phyloP scores from a whole-genome alignment of 2,888 invertebrate species.

The Drosophila fungiperda region DNA sequence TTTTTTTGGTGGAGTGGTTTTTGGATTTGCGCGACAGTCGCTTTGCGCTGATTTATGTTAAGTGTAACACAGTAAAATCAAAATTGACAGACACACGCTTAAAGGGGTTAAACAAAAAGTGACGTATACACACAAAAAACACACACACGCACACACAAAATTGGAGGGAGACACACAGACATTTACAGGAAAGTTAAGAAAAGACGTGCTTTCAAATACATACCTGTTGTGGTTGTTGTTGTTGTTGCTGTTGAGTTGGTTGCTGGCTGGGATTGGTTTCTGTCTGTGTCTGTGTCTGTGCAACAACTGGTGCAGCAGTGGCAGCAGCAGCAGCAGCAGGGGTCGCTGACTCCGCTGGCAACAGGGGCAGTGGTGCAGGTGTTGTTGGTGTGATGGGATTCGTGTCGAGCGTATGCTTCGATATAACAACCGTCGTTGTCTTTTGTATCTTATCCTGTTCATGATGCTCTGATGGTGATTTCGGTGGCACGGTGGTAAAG shows the following conservation, averaged over 20 bases:
- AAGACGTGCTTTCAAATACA: constrained; percentile 68
- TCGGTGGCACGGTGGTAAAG: constrained; percentile 87
- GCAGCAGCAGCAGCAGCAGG: constrained; percentile 31
- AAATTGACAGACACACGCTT: constrained; percentile 48
- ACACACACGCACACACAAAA: constrained; percentile 8
- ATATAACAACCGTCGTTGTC: constrained; percentile 97
- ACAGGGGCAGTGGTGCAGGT: constrained; percentile 63
- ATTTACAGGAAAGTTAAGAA: constrained; percentile 37
- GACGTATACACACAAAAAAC: constrained; percentile 8
- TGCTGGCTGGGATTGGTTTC: constrained; percentile 25
- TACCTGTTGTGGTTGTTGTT: constrained; percentile 75
- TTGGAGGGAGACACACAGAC: constrained; percentile 29
- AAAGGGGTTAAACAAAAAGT: constrained; percentile 35
- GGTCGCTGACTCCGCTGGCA: constrained; percentile 47
- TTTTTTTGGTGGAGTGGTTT: constrained; percentile 11
- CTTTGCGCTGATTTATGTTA: constrained; percentile 36
- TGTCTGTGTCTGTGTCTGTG: constrained; percentile 54
- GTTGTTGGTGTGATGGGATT: constrained; percentile 82
- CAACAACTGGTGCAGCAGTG: constrained; percentile 46
- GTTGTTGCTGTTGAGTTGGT: constrained; percentile 30
- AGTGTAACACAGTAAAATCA: constrained; percentile 43
- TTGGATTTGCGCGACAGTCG: constrained; percentile 38
- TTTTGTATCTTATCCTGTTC: constrained; percentile 88
- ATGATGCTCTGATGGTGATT: constrained; percentile 89
- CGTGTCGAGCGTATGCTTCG: constrained; percentile 93